These are phyloP conservation scores for Gadopsis marmoratus DNA, from an alignment of 2,797 vertebrate species.

Conservation along the genomic window DNA sequence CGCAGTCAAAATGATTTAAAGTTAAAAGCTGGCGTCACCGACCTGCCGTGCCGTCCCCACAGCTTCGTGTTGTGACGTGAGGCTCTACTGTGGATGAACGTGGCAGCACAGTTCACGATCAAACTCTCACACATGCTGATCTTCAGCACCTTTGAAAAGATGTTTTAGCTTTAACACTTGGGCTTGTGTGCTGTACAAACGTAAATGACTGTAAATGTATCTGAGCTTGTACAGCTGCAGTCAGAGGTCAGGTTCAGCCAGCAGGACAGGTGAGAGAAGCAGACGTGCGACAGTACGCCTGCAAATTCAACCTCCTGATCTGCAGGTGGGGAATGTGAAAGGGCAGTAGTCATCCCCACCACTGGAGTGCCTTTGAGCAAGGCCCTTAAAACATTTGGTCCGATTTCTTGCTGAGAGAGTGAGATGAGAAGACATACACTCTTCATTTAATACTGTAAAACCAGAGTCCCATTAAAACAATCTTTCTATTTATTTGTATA, in stretches of 20 bases:
- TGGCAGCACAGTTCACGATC: neutral
- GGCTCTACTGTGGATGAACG: neutral
- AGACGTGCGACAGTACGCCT: neutral
- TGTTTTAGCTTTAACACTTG: neutral
- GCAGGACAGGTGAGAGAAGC: neutral
- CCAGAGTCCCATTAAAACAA: too few species aligned
- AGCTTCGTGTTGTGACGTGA: slow-evolving; percentile 1
- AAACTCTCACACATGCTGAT: slow-evolving; percentile 5
- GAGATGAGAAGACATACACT: too few species aligned
- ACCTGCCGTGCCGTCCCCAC: neutral
- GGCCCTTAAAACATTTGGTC: too few species aligned
- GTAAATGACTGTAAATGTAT: neutral
- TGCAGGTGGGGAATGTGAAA: neutral
- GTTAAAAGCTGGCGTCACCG: neutral
- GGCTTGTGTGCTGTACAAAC: neutral
- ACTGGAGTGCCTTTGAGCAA: too few species aligned
- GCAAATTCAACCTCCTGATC: neutral
- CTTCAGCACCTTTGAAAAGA: neutral
- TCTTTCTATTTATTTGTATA: too few species aligned
- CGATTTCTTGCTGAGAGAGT: too few species aligned
- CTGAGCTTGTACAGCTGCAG: too few species aligned
- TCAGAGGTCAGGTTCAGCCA: too few species aligned
- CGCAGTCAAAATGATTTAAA: neutral
- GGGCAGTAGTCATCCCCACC: neutral
- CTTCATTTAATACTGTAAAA: too few species aligned